Evolutionary conservation across 53 echinoderm and acorn worm species (phyloP).

Genomic region (Zoroaster sp.): DNA sequence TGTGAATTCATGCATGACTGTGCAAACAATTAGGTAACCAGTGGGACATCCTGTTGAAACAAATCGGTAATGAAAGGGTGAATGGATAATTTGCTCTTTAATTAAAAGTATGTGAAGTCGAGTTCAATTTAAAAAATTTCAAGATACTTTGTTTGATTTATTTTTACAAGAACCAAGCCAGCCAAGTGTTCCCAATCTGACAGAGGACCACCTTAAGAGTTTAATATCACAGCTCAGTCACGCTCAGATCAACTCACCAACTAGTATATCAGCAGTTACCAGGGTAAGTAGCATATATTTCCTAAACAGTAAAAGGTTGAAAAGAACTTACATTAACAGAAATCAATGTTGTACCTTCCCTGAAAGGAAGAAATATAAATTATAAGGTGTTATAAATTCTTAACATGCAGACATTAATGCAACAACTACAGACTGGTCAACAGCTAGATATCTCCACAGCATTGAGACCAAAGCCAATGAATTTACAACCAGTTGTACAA

Average conservation of each 20-base stretch:
- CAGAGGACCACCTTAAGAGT: constrained; percentile 60
- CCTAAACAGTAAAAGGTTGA: background rate
- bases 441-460: constrained; percentile 46
- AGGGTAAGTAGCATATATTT: constrained; percentile 14
- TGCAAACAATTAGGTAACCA: too few species aligned
- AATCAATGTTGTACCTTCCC: too few species aligned
- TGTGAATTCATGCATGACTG: too few species aligned
- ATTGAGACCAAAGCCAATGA: constrained; percentile 1
- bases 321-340: too few species aligned
- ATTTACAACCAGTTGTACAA: background rate
- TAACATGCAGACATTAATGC: constrained; percentile 17
- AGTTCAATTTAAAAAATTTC: too few species aligned
- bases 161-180: background rate
- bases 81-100: too few species aligned
- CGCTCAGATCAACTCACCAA: constrained; percentile 59
- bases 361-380: too few species aligned
- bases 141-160: too few species aligned
- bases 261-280: constrained; percentile 33
- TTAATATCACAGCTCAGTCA: constrained; percentile 56
- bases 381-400: too few species aligned
- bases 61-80: too few species aligned
- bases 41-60: too few species aligned
- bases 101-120: too few species aligned
- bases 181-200: constrained; percentile 16
- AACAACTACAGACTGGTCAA: constrained; percentile 34